phyloP scores from a whole-genome alignment of 2,888 invertebrate species.

The Epistrophe grossulariae region DNA sequence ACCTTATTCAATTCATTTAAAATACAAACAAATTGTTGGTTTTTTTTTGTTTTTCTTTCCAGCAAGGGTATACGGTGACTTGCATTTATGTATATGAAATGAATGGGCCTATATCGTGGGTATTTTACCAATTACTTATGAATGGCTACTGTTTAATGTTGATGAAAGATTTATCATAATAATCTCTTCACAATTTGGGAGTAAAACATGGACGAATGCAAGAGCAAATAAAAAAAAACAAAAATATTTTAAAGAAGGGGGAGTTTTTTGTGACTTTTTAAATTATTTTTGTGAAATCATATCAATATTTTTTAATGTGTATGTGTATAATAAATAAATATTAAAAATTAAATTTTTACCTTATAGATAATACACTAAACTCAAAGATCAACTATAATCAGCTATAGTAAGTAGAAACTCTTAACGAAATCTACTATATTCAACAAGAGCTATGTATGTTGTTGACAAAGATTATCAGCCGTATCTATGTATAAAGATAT shows the following conservation, averaged over 20 bases:
- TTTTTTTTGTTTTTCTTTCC: not conserved
- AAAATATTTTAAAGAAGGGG: not conserved
- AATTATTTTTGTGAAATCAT: too few species aligned
- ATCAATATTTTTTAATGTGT: too few species aligned
- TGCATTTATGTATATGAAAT: not conserved
- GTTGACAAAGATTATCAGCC: too few species aligned
- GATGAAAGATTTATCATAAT: slow-evolving; percentile 38
- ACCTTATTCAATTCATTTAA: slow-evolving; percentile 25
- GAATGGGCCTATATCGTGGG: slow-evolving; percentile 11
- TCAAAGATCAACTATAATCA: too few species aligned
- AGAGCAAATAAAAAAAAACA: not conserved
- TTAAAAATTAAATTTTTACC: too few species aligned
- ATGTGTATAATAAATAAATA: too few species aligned
- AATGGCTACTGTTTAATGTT: slow-evolving; percentile 19
- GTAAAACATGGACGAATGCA: not conserved
- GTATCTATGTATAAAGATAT: too few species aligned
- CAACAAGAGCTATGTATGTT: too few species aligned
- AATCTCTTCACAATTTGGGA: not conserved
- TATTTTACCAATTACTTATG: slow-evolving; percentile 14
- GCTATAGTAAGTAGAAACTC: too few species aligned
- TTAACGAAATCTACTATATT: too few species aligned
- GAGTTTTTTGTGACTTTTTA: not conserved
- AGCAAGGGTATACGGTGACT: slow-evolving; percentile 27
- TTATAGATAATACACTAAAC: too few species aligned
- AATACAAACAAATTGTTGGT: slow-evolving; percentile 33